A percentile compares a stretch with the other conserved stretches of the same genome.
These are phyloP conservation scores for Vollenhovia emeryi DNA, from an alignment of 1,140 invertebrate species.

Conservation along the genomic window DNA sequence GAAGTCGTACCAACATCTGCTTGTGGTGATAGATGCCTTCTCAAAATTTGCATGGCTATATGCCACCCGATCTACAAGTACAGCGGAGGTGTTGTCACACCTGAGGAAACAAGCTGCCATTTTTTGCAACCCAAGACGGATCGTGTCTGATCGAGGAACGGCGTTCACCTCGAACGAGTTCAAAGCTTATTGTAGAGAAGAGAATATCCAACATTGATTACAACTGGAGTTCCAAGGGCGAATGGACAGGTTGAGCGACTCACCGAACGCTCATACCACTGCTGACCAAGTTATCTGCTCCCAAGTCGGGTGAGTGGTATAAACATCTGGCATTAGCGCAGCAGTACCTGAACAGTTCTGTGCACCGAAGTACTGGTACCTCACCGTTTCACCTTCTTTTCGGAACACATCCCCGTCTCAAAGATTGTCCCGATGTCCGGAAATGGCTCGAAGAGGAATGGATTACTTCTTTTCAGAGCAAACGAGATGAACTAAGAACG, in stretches of 20 bases:
- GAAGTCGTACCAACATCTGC: background rate
- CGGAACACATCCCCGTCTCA: too few relatives aligned
- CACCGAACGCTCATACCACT: background rate
- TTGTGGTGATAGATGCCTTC: background rate
- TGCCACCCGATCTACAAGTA: background rate
- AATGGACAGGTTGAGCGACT: background rate
- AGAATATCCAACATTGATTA: background rate
- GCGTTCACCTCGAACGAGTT: background rate
- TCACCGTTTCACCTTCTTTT: too few relatives aligned
- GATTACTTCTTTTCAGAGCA: too few relatives aligned
- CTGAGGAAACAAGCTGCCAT: background rate
- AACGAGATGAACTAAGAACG: too few relatives aligned
- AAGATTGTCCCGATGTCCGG: too few relatives aligned
- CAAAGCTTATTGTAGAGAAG: background rate
- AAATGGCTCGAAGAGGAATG: too few relatives aligned
- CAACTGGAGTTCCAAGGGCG: background rate
- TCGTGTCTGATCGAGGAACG: background rate
- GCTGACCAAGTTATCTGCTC: background rate
- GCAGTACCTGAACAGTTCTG: background rate
- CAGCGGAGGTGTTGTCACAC: background rate
- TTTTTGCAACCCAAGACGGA: background rate
- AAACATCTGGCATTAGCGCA: background rate
- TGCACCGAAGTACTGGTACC: too few relatives aligned
- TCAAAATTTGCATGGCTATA: background rate
- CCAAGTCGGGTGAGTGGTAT: background rate